A percentile compares a stretch with the other conserved stretches of the same genome.
phyloP scores from a whole-genome alignment of 2,888 invertebrate species.

The Ornithoptera priamus region DNA sequence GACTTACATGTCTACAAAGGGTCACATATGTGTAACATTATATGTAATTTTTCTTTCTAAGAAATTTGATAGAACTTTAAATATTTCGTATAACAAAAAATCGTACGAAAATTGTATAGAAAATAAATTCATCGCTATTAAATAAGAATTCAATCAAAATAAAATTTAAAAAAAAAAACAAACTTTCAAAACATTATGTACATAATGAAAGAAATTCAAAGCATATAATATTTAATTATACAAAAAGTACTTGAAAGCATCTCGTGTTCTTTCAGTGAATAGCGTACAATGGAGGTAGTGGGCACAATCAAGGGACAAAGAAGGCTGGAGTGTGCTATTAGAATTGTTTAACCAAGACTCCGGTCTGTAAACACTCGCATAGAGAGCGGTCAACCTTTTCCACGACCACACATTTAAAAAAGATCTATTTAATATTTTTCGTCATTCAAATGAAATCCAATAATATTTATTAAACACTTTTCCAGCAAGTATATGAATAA shows the following conservation, averaged over 20 bases:
- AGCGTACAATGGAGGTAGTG: constrained; percentile 32
- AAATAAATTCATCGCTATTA: too few relatives aligned
- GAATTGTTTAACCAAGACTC: constrained; percentile 38
- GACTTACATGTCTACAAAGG: too few relatives aligned
- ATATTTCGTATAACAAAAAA: too few relatives aligned
- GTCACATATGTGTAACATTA: too few relatives aligned
- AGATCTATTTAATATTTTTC: constrained; percentile 6
- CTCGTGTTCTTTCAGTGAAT: constrained; percentile 14
- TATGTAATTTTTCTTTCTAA: too few relatives aligned
- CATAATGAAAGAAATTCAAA: not conserved
- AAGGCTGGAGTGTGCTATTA: constrained; percentile 51
- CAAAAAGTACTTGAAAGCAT: constrained; percentile 10
- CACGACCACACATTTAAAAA: constrained; percentile 13
- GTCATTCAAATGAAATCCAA: not conserved
- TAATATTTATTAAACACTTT: too few relatives aligned
- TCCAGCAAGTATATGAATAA: not conserved
- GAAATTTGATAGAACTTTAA: too few relatives aligned
- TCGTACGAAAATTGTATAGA: too few relatives aligned
- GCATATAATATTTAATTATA: constrained; percentile 5
- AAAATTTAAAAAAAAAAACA: too few relatives aligned
- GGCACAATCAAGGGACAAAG: constrained; percentile 47
- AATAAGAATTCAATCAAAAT: too few relatives aligned
- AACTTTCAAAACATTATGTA: not conserved
- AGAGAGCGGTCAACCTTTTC: constrained; percentile 31
- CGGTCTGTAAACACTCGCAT: constrained; percentile 40